Evolutionary conservation across 1,140 invertebrate genomes (phyloP).

Genomic region (Drosophila gunungcola): DNA sequence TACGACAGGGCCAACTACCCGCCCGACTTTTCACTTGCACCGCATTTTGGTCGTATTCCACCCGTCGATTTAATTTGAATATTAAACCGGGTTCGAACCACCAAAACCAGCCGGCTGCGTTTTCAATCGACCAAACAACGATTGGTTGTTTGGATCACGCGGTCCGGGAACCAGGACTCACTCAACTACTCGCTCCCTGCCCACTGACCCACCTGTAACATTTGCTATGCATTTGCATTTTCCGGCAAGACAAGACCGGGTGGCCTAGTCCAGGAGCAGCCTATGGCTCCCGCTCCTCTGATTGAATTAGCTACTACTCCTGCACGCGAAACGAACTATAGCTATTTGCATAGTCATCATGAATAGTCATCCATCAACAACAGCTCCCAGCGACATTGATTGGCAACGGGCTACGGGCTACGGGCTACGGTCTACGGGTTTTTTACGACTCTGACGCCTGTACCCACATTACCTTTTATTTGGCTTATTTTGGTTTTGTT

Average conservation of each 20-base stretch:
- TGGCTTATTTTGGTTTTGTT: slow-evolving; percentile 13
- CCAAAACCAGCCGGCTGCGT: slow-evolving; percentile 41
- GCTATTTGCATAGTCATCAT: slow-evolving; percentile 58
- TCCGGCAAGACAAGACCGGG: slow-evolving; percentile 48
- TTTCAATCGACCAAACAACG: slow-evolving; percentile 75
- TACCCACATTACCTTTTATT: slow-evolving; percentile 20
- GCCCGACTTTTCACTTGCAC: slow-evolving; percentile 53
- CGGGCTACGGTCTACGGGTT: slow-evolving; percentile 17
- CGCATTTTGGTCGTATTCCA: slow-evolving; percentile 43
- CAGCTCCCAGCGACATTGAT: slow-evolving; percentile 48
- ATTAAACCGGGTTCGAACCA: slow-evolving; percentile 65
- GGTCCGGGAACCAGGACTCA: slow-evolving; percentile 33
- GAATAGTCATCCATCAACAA: slow-evolving; percentile 47
- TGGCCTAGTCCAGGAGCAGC: slow-evolving; percentile 40
- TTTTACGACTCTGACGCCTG: slow-evolving; percentile 39
- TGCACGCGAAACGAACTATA: slow-evolving; percentile 36
- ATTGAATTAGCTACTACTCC: slow-evolving; percentile 44
- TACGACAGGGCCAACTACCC: slow-evolving; percentile 47
- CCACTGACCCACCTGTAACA: slow-evolving; percentile 48
- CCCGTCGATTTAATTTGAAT: slow-evolving; percentile 70
- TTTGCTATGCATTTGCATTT: slow-evolving; percentile 54
- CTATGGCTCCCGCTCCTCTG: slow-evolving; percentile 29
- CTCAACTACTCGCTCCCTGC: slow-evolving; percentile 15
- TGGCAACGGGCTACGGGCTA: slow-evolving; percentile 26
- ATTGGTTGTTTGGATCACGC: slow-evolving; percentile 61